Evolutionary conservation across 2,888 invertebrate genomes (phyloP), one percentile per base, ranked within the genome.

Genomic region (Bibio marci): DNA sequence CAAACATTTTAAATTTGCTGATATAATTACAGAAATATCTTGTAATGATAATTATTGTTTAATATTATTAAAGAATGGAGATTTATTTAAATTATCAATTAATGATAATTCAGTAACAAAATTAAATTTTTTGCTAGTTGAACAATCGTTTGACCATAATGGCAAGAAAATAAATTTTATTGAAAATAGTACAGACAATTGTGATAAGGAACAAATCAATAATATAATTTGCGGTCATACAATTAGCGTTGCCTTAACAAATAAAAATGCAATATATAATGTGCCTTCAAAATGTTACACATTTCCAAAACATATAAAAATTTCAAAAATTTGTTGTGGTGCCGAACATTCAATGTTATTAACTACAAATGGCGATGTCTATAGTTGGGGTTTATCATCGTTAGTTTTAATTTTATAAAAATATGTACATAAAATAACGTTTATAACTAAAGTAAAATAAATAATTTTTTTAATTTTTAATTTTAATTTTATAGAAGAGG

Each of bases 331-430:
- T 26, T 66, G 67, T 38, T 79, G 82, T 59, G 91, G 91, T 1
- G 74, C 77, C 56, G 88, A 90, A 54, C 90, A 91, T 58, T 74
- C 69, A 28, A 51, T 90, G 11, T 49, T 83, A 37, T 63, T 90
- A 7, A 76, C 79, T 37, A 63, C 66, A 37, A 61, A 63, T 49
- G 87, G 88, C 2, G 67, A 70, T 49, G 70, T 91, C n/a, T 86
- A 76, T 50, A 73, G 77, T 4, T 83, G 78, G 74, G 91, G 91
- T 31, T 71, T 72, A 55, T 87, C 88, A 51, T 77, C 83, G 88
- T 88, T 64, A 51, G 55, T 51, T 35, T 22, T 22, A 26, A 22
- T 43, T 43, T 44, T 30, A 30, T 32, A n/a, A n/a, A n/a, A n/a
- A n/a, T n/a, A n/a, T n/a, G n/a, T n/a, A n/a, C n/a, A n/a, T n/a